phyloP scores from a whole-genome alignment of 2,797 vertebrate species.

The Urosaurus nigricauda region DNA sequence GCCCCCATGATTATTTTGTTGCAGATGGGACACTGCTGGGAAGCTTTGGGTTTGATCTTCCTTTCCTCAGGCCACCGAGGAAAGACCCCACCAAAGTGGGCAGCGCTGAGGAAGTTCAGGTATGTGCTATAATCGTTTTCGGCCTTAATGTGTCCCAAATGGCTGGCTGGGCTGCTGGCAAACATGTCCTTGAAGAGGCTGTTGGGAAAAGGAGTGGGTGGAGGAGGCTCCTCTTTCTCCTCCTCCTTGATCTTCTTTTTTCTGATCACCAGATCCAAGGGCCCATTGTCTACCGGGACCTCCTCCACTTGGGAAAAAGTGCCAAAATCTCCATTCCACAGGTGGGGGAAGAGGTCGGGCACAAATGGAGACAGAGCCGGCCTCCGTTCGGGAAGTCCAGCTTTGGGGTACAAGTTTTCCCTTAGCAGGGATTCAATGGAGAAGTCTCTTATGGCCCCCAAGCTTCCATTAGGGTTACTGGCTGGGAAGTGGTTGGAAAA shows the following conservation, averaged over 20 bases:
- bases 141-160: slow-evolving; percentile 91
- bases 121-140: slow-evolving; percentile 93
- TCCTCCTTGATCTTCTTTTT: slow-evolving; percentile 95
- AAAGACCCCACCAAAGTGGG: slow-evolving; percentile 92
- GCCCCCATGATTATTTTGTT: slow-evolving; percentile 99
- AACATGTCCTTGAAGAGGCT: slow-evolving; percentile 95
- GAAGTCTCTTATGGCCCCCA: slow-evolving; percentile 92
- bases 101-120: slow-evolving; percentile 92
- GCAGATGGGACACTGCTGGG: slow-evolving; percentile 98
- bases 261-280: slow-evolving; percentile 93
- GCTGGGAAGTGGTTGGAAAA: slow-evolving; percentile 77
- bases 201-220: slow-evolving; percentile 83
- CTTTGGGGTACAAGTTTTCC: slow-evolving; percentile 93
- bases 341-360: slow-evolving; percentile 92
- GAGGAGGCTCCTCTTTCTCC: slow-evolving; percentile 90
- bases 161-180: slow-evolving; percentile 80
- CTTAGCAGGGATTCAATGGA: slow-evolving; percentile 95
- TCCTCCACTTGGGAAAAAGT: slow-evolving; percentile 89
- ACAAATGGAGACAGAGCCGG: slow-evolving; percentile 88
- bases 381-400: slow-evolving; percentile 87
- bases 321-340: slow-evolving; percentile 91
- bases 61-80: slow-evolving; percentile 97
- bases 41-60: slow-evolving; percentile 98
- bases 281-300: slow-evolving; percentile 83
- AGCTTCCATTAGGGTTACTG: slow-evolving; percentile 73